These are phyloP conservation scores for Dermolepida albohirtum DNA, from an alignment of 2,888 invertebrate genomes.

Conservation along the genomic window DNA sequence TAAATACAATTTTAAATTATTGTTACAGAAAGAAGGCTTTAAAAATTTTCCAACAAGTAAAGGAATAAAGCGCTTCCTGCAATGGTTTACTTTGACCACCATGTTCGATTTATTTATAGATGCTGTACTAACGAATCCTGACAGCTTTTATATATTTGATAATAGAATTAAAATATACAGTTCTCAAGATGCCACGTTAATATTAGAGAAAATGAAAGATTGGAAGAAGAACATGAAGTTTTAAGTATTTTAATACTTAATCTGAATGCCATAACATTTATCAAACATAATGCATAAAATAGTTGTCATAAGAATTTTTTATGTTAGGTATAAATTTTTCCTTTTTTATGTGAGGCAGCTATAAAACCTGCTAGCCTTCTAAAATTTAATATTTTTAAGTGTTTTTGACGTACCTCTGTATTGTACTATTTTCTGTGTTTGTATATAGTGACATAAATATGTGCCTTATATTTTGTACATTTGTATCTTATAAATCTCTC, in stretches of 20 bases:
- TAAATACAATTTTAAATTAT: too few species aligned
- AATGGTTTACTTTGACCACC: constrained; percentile 89
- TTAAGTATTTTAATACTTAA: constrained; percentile 5
- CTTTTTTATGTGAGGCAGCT: constrained; percentile 29
- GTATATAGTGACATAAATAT: constrained; percentile 17
- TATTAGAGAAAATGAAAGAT: constrained; percentile 61
- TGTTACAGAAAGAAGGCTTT: constrained; percentile 78
- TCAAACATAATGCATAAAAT: neutral
- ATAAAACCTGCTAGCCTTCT: constrained; percentile 25
- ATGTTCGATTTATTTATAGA: constrained; percentile 85
- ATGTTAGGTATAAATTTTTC: constrained; percentile 20
- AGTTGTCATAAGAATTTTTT: constrained; percentile 4
- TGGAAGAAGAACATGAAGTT: constrained; percentile 52
- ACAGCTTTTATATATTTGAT: constrained; percentile 60
- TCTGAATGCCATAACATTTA: constrained; percentile 21
- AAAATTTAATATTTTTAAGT: neutral
- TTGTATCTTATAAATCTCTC: constrained; percentile 12
- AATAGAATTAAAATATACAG: constrained; percentile 61
- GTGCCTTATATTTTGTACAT: constrained; percentile 43
- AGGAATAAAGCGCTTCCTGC: constrained; percentile 79
- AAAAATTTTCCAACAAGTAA: constrained; percentile 71
- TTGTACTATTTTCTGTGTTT: constrained; percentile 26
- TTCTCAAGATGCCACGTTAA: constrained; percentile 58
- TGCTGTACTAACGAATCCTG: constrained; percentile 59
- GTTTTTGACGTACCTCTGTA: constrained; percentile 20